Evolutionary conservation across 37 sponge, comb jelly and placozoan genomes (phyloP), one percentile per base, ranked within the genome.

Genomic region (Cliona cf. orientalis): DNA sequence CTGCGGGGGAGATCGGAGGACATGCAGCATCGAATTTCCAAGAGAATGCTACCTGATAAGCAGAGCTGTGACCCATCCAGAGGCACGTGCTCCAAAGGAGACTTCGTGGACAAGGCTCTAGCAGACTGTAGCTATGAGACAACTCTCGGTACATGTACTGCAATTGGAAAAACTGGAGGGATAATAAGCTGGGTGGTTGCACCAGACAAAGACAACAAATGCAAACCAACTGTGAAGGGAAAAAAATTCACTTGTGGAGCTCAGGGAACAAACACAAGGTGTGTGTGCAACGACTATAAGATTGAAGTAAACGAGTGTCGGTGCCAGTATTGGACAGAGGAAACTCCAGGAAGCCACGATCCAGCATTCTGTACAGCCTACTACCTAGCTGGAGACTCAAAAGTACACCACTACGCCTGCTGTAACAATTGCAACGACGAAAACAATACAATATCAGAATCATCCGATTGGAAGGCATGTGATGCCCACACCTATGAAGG

Each of bases 321-420:
- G 12, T 81, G 81, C 49, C 81, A 81, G 61, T 81, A 81, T 53
- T 81, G 81, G 81, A 44, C 72, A 66, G 81, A 19, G 5, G 61
- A 0, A 35, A 55, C 34, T 56, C 70, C 81, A 5, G 58, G 72
- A 9, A 43, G 35, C 4, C 22, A 44, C 5, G 28, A 53, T 22
- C 58, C 81, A 33, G 59, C 60, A 23, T 69, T 81, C 38, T 81
- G 81, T 61, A 81, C 61, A 12, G 58, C 34, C 26, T 55, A 81
- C 55, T 44, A 81, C 33, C 61, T 39, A 14, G 81, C 60, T 11
- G 81, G 81, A 2, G 40, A 14, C 0, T 58, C 37, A 56, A 64
- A 66, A 22, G 81, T 81, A 26, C 81, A 81, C 33, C 58, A 55
- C 49, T 81, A 70, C 55, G 71, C 72, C 5, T 81, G 81, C 38